Conservation (phyloP, 2,113 vertebrate species). For the Fregata magnificens region DNA sequence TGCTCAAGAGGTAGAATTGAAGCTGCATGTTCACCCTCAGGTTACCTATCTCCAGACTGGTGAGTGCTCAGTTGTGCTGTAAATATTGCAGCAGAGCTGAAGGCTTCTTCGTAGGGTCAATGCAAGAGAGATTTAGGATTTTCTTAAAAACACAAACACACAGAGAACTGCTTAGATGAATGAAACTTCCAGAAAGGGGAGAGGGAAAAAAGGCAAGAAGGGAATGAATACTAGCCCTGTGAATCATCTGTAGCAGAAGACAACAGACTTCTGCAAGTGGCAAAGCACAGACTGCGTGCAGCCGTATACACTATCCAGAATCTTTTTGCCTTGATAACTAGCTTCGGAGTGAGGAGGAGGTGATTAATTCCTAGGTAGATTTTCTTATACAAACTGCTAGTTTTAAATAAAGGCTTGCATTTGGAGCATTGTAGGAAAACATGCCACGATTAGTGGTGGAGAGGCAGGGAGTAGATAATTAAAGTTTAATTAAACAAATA, state of each 20-base stretch:
- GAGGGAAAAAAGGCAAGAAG: not conserved
- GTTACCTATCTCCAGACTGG: not conserved
- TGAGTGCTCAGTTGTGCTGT: not conserved
- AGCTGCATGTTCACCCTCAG: not conserved
- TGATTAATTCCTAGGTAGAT: not conserved
- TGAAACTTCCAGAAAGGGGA: not conserved
- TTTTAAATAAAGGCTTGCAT: not conserved
- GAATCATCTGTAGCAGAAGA: not conserved
- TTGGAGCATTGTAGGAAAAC: not conserved
- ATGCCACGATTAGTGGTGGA: not conserved
- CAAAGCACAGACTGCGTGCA: not conserved
- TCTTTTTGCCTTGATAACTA: not conserved
- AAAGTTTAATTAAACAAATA: conserved; percentile 46
- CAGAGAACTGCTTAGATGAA: not conserved
- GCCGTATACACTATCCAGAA: not conserved
- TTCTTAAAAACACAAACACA: not conserved
- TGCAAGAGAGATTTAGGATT: not conserved
- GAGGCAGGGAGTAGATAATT: conserved; percentile 24
- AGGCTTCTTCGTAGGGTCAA: not conserved
- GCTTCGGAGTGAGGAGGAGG: accelerated
- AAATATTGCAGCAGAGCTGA: not conserved
- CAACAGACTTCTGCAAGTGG: not conserved
- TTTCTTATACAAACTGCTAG: not conserved
- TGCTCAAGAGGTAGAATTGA: not conserved
- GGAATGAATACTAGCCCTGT: not conserved